Evolutionary conservation across 2,888 invertebrate species (phyloP).

Genomic region (Epinotia bilunana): DNA sequence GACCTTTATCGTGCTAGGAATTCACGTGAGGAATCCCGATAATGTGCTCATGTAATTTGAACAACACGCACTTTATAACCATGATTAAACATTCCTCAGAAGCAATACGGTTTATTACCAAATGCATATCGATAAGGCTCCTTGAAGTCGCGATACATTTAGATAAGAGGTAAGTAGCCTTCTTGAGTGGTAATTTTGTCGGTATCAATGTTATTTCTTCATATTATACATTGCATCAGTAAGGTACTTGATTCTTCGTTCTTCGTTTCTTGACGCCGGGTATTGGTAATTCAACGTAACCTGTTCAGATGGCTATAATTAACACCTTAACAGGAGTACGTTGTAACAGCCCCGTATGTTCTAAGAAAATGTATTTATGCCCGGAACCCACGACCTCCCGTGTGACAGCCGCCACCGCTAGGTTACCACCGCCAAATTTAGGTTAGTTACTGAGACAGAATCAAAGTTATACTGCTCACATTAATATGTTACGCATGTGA

Average conservation of each 20-base stretch:
- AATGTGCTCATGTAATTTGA: neutral
- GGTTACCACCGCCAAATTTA: too few species aligned
- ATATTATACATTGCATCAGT: neutral
- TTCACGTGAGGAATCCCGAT: neutral
- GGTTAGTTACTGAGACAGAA: neutral
- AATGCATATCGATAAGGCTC: slow-evolving; percentile 24
- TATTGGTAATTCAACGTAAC: too few species aligned
- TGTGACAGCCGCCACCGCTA: too few species aligned
- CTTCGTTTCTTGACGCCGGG: too few species aligned
- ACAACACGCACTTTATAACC: slow-evolving; percentile 4
- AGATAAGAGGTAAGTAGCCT: slow-evolving; percentile 26
- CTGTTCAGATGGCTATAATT: too few species aligned
- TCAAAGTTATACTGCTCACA: neutral
- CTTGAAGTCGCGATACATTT: slow-evolving; percentile 5
- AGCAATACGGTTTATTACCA: slow-evolving; percentile 20
- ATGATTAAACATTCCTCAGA: slow-evolving; percentile 5
- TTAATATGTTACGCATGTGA: neutral
- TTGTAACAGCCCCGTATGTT: too few species aligned
- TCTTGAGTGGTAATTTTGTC: neutral
- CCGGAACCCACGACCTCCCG: too few species aligned
- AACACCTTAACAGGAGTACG: too few species aligned
- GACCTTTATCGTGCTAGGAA: neutral
- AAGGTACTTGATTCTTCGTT: neutral
- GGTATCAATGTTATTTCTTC: neutral
- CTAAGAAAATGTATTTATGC: too few species aligned